Conservation (phyloP, 2,797 vertebrate genomes). For the Pelodytes ibericus region DNA sequence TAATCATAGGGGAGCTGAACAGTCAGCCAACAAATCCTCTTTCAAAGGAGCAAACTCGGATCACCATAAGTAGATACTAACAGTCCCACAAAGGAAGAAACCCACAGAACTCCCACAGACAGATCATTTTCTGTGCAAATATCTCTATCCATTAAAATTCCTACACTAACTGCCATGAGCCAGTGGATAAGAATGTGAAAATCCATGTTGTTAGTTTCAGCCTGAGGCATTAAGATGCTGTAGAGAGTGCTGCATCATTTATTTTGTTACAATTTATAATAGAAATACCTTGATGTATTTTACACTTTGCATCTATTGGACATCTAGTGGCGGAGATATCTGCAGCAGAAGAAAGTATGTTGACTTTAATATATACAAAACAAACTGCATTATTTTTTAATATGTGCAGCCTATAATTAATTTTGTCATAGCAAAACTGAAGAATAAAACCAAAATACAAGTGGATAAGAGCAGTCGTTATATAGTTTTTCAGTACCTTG, state of each 20-base stretch:
- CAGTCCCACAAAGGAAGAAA: slow-evolving; percentile 3
- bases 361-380: neutral
- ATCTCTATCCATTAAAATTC: neutral
- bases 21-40: slow-evolving; percentile 1
- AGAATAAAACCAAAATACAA: neutral
- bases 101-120: neutral
- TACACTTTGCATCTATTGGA: neutral
- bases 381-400: neutral
- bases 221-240: neutral
- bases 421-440: neutral
- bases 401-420: neutral
- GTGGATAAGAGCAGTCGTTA: neutral
- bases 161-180: neutral
- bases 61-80: neutral
- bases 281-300: neutral
- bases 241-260: neutral
- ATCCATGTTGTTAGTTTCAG: neutral
- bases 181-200: neutral
- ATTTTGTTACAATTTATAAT: neutral
- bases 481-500: neutral
- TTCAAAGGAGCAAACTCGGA: slow-evolving; percentile 19
- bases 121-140: neutral
- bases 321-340: neutral
- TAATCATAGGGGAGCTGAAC: slow-evolving; percentile 26
- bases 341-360: neutral